Conservation (phyloP, 2,888 invertebrate genomes). For the Agrenia bidenticulata region DNA sequence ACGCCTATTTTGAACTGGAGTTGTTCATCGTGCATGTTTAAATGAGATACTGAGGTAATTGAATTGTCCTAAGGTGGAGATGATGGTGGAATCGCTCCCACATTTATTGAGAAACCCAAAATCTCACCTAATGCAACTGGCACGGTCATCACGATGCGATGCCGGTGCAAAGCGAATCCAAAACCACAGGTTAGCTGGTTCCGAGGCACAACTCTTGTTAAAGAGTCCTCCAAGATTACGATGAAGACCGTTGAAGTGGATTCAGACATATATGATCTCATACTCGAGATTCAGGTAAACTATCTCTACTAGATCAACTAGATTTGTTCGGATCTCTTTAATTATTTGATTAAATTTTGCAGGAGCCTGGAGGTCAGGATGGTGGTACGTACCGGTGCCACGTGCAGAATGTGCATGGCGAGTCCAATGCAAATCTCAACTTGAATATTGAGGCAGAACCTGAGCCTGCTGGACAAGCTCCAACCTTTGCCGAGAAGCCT, state of each 20-base stretch:
- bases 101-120: conserved; percentile 96
- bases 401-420: conserved; percentile 92
- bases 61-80: conserved; percentile 70
- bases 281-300: conserved; percentile 74
- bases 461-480: conserved; percentile 89
- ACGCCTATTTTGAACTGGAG: too few relatives aligned
- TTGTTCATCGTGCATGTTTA: background rate
- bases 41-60: background rate
- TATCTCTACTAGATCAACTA: background rate
- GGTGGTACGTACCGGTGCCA: conserved; percentile 98
- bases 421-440: conserved; percentile 85
- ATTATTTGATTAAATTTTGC: conserved; percentile 62
- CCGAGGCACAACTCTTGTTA: conserved; percentile 81
- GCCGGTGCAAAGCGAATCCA: conserved; percentile 91
- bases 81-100: conserved; percentile 90
- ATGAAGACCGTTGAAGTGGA: conserved; percentile 74
- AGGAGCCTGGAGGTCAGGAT: conserved; percentile 89
- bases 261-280: conserved; percentile 83
- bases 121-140: conserved; percentile 98
- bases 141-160: conserved; percentile 95
- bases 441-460: conserved; percentile 96
- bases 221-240: conserved; percentile 80
- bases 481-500: conserved; percentile 89
- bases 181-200: conserved; percentile 95
- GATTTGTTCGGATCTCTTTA: background rate